phyloP scores from a whole-genome alignment of 2,113 vertebrate genomes.

The Vanacampus margaritifer region DNA sequence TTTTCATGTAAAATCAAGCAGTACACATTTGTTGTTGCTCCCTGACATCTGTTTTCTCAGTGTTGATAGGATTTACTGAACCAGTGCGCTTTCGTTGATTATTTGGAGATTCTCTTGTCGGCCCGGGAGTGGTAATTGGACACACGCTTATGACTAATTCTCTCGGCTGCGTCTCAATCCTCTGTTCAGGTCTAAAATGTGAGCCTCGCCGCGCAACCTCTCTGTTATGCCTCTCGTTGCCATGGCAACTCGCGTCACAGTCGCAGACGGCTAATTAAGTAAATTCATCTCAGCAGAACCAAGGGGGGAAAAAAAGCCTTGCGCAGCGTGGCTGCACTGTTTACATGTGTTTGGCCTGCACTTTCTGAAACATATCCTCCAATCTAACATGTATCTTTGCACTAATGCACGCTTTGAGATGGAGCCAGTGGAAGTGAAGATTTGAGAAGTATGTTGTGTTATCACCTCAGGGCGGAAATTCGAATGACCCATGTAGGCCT shows the following conservation, averaged over 20 bases:
- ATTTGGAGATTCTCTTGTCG: slow-evolving; percentile 34
- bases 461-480: slow-evolving; percentile 38
- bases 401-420: slow-evolving; percentile 38
- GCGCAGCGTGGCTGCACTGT: slow-evolving; percentile 19
- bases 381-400: slow-evolving; percentile 23
- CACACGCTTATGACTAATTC: slow-evolving; percentile 46
- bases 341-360: slow-evolving; percentile 23
- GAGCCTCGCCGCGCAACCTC: slow-evolving; percentile 22
- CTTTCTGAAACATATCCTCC: background rate
- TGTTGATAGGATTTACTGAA: slow-evolving; percentile 15
- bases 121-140: slow-evolving; percentile 45
- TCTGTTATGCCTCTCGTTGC: slow-evolving; percentile 49
- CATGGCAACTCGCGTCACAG: slow-evolving; percentile 51
- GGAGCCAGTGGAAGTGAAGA: slow-evolving; percentile 56
- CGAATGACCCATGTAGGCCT: slow-evolving; percentile 29
- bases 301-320: background rate
- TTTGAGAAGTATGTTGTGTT: slow-evolving; percentile 62
- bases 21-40: background rate
- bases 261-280: slow-evolving; percentile 29
- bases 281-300: slow-evolving; percentile 38
- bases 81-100: slow-evolving; percentile 27
- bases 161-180: slow-evolving; percentile 46
- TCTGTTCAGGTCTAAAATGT: slow-evolving; percentile 35
- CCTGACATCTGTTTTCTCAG: slow-evolving; percentile 1
- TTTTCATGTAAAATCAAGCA: background rate